Percentiles rank a stretch among this genome's conserved stretches.
Conservation (phyloP, 1,140 invertebrate species). For the Pygmarrhopalites habei region DNA sequence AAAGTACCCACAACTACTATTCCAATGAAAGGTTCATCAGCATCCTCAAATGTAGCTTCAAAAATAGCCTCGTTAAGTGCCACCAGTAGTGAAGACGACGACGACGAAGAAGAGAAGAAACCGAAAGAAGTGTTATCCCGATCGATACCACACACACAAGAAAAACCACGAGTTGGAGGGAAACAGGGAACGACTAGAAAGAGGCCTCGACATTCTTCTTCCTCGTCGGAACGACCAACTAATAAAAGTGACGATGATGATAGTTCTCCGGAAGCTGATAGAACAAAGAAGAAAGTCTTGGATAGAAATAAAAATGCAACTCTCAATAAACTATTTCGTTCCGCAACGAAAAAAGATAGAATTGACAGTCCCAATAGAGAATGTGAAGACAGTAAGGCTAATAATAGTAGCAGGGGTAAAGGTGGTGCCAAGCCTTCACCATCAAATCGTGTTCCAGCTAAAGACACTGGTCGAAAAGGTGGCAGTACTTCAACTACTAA, state of each 20-base stretch:
- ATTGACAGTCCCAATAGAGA: constrained; percentile 42
- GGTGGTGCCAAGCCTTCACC: constrained; percentile 5
- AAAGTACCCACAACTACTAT: not conserved
- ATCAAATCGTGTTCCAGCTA: constrained; percentile 32
- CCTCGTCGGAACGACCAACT: constrained; percentile 34
- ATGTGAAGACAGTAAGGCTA: constrained; percentile 19
- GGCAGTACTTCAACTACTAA: not conserved
- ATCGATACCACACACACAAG: too few species aligned
- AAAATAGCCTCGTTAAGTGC: constrained; percentile 25
- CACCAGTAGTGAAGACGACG: constrained; percentile 37
- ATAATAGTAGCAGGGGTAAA: not conserved
- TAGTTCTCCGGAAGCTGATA: constrained; percentile 46
- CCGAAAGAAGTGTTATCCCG: not conserved
- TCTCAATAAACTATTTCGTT: constrained; percentile 56
- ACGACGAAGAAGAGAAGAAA: constrained; percentile 12
- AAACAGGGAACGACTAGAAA: constrained; percentile 31
- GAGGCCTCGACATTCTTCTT: constrained; percentile 14
- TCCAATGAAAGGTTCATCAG: constrained; percentile 18
- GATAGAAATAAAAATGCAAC: constrained; percentile 66
- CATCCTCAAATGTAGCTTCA: constrained; percentile 9
- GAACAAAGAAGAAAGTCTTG: constrained; percentile 49
- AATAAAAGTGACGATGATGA: constrained; percentile 40
- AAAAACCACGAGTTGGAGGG: too few species aligned
- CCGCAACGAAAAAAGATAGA: constrained; percentile 44
- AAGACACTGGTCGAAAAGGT: constrained; percentile 29